Evolutionary conservation across 1,140 invertebrate species (phyloP).

Genomic region (Hestina assimilis): DNA sequence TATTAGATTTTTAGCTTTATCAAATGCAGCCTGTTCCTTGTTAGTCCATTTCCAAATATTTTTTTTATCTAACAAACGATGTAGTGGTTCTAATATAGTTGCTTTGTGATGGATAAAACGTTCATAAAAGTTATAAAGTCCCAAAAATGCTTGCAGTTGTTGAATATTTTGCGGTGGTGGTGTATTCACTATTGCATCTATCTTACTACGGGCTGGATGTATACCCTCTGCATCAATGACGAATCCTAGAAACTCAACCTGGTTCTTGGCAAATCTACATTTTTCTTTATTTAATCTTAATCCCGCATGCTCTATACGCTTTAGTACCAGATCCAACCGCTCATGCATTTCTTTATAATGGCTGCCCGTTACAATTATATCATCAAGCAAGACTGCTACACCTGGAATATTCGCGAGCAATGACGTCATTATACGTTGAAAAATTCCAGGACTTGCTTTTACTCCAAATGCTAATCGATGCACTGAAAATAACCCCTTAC

Average conservation of each 20-base stretch:
- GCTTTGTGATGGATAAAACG: not conserved
- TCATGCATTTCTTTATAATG: slow-evolving; percentile 29
- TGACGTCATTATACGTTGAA: slow-evolving; percentile 49
- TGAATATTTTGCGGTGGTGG: not conserved
- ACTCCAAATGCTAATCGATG: slow-evolving; percentile 74
- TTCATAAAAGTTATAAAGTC: not conserved
- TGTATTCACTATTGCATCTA: slow-evolving; percentile 52
- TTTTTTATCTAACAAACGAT: not conserved
- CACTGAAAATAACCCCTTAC: slow-evolving; percentile 67
- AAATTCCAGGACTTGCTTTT: slow-evolving; percentile 63
- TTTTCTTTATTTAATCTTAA: slow-evolving; percentile 45
- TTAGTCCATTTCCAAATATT: not conserved
- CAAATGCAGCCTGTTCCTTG: not conserved
- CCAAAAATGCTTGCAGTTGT: not conserved
- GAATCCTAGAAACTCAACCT: slow-evolving; percentile 49
- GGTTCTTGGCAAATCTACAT: slow-evolving; percentile 41
- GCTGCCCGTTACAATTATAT: slow-evolving; percentile 44
- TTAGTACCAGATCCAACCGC: slow-evolving; percentile 25
- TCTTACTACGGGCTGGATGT: slow-evolving; percentile 40
- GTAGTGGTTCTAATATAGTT: not conserved
- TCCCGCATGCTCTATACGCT: slow-evolving; percentile 35
- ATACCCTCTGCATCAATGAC: slow-evolving; percentile 41
- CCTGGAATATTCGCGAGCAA: slow-evolving; percentile 43
- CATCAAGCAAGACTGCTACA: slow-evolving; percentile 40
- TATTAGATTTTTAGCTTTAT: no score